A percentile compares a stretch with the other conserved stretches of the same genome.
phyloP scores from a whole-genome alignment of 2,888 invertebrate genomes.

The Linnaemya tessellans region DNA sequence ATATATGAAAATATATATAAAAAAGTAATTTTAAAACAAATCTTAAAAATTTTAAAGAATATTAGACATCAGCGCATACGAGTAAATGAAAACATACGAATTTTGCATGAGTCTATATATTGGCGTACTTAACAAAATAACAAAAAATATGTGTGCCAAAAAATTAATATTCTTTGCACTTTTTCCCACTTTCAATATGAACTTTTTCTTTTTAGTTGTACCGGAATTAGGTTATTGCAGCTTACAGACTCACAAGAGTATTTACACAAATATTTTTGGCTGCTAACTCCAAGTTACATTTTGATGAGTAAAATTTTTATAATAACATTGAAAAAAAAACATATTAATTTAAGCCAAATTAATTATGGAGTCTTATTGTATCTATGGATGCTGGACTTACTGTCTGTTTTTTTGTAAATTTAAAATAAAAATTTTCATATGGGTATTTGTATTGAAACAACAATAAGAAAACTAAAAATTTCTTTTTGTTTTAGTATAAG shows the following conservation, averaged over 20 bases:
- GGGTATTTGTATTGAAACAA: too few species aligned
- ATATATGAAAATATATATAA: neutral
- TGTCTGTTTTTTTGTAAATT: too few species aligned
- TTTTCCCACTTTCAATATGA: neutral
- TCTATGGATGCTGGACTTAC: too few species aligned
- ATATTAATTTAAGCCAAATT: neutral
- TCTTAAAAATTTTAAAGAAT: conserved; percentile 8
- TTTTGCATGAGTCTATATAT: conserved; percentile 48
- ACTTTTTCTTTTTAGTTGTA: neutral
- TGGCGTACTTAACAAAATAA: conserved; percentile 30
- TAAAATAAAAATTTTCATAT: too few species aligned
- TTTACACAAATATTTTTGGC: conserved; percentile 3
- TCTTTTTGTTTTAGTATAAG: too few species aligned
- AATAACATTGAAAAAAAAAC: neutral
- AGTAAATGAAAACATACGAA: conserved; percentile 45
- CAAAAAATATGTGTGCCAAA: conserved; percentile 21
- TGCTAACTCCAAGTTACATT: neutral
- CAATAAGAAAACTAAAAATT: too few species aligned
- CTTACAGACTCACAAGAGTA: neutral
- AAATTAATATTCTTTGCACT: neutral
- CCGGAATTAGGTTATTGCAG: conserved; percentile 15
- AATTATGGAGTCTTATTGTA: neutral
- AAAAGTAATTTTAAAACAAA: neutral
- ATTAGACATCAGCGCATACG: conserved; percentile 35
- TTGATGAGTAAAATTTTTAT: neutral